phyloP scores from a whole-genome alignment of 2,797 vertebrate genomes.

The Morelia viridis region DNA sequence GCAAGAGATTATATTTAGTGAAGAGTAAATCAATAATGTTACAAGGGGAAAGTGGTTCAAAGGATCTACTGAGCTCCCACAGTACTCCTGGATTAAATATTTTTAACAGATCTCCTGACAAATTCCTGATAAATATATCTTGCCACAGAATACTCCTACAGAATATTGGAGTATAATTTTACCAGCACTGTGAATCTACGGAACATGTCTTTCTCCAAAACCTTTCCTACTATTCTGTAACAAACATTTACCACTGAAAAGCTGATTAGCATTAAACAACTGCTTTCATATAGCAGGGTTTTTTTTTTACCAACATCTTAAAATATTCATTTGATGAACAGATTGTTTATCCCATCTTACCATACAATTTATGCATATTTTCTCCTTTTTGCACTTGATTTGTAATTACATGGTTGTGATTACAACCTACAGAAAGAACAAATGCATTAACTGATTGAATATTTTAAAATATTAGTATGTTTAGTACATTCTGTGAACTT shows the following conservation, averaged over 20 bases:
- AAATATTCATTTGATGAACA: neutral
- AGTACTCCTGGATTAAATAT: neutral
- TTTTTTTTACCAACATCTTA: neutral
- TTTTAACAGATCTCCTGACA: neutral
- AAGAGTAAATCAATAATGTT: constrained; percentile 11
- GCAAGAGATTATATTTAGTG: constrained; percentile 29
- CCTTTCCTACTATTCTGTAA: neutral
- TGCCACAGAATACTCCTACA: neutral
- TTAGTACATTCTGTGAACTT: neutral
- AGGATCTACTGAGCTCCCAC: neutral
- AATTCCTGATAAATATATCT: neutral
- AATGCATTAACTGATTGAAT: neutral
- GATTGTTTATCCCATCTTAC: neutral
- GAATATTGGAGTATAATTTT: neutral
- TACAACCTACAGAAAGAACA: neutral
- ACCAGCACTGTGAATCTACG: neutral
- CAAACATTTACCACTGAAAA: neutral
- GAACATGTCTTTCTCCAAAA: neutral
- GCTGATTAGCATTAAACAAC: neutral
- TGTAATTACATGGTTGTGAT: neutral
- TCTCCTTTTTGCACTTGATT: neutral
- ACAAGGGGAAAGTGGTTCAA: neutral
- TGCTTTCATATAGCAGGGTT: neutral
- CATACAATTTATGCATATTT: neutral
- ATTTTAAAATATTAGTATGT: neutral